phyloP scores from a whole-genome alignment of 2,113 vertebrate species.

The Anolis sagrei region DNA sequence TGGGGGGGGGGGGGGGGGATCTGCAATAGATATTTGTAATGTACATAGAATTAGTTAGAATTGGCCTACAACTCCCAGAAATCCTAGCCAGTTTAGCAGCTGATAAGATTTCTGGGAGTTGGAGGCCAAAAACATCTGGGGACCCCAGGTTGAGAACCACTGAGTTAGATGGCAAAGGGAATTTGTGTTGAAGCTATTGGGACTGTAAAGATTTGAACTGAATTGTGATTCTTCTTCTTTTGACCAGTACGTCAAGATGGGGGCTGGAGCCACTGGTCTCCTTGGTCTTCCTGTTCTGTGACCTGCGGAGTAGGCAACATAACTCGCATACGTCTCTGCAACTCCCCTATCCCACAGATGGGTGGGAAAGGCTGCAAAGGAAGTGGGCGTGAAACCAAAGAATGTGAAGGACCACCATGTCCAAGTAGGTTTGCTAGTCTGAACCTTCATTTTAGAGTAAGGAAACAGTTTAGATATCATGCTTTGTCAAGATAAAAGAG shows the following conservation, averaged over 20 bases:
- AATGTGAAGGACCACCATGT: constrained; percentile 88
- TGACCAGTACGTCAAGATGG: constrained; percentile 91
- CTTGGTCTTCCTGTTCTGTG: constrained; percentile 95
- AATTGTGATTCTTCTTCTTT: constrained; percentile 9
- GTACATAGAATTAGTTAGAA: background rate
- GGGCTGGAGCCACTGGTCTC: constrained; percentile 97
- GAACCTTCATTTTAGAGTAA: background rate
- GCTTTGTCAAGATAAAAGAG: background rate
- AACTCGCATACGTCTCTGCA: constrained; percentile 96
- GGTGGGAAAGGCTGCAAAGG: constrained; percentile 91
- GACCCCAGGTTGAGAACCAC: no score
- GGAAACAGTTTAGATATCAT: background rate
- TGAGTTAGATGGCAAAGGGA: background rate
- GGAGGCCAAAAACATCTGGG: no score
- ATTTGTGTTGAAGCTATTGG: constrained; percentile 1
- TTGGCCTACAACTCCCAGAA: no score
- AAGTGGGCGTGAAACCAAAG: constrained; percentile 90
- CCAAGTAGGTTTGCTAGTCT: constrained; percentile 79
- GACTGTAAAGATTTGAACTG: background rate
- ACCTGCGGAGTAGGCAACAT: constrained; percentile 92
- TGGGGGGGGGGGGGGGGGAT: no score
- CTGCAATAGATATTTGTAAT: background rate
- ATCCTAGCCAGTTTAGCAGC: no score
- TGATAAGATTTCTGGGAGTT: no score
- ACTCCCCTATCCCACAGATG: constrained; percentile 93